A percentile compares a stretch with the other conserved stretches of the same genome.
Conservation (phyloP, 2,888 invertebrate species). For the Autographa gamma region DNA sequence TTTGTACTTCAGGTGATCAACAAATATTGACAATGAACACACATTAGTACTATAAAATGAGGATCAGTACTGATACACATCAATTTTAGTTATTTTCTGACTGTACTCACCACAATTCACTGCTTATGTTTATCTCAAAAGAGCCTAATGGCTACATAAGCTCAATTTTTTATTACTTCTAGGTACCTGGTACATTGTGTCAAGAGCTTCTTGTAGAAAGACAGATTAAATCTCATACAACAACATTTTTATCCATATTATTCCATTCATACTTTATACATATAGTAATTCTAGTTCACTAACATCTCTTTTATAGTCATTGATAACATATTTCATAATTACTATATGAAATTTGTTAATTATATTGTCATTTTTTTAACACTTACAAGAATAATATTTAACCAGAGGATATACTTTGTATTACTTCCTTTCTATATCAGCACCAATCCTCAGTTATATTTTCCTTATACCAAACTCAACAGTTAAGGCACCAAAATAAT, state of each 20-base stretch:
- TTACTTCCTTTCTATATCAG: neutral
- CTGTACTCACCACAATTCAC: neutral
- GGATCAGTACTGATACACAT: slow-evolving; percentile 34
- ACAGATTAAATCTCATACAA: neutral
- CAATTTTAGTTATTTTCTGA: neutral
- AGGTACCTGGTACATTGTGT: neutral
- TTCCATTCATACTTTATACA: neutral
- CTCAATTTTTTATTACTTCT: neutral
- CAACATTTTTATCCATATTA: neutral
- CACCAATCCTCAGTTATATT: slow-evolving; percentile 38
- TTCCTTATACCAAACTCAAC: slow-evolving; percentile 45
- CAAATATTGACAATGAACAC: slow-evolving; percentile 58
- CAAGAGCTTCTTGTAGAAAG: neutral
- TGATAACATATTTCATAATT: too few relatives aligned
- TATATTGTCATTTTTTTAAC: neutral
- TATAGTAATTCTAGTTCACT: neutral
- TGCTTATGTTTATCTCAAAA: neutral
- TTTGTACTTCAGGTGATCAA: slow-evolving; percentile 82
- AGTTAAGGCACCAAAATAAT: slow-evolving; percentile 67
- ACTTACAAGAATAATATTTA: neutral
- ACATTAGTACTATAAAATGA: slow-evolving; percentile 42
- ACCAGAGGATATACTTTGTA: slow-evolving; percentile 10
- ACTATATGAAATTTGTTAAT: neutral
- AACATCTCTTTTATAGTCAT: neutral
- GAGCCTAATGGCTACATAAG: neutral